Conservation (phyloP, 2,888 invertebrate genomes). For the Tipula lateralis region DNA sequence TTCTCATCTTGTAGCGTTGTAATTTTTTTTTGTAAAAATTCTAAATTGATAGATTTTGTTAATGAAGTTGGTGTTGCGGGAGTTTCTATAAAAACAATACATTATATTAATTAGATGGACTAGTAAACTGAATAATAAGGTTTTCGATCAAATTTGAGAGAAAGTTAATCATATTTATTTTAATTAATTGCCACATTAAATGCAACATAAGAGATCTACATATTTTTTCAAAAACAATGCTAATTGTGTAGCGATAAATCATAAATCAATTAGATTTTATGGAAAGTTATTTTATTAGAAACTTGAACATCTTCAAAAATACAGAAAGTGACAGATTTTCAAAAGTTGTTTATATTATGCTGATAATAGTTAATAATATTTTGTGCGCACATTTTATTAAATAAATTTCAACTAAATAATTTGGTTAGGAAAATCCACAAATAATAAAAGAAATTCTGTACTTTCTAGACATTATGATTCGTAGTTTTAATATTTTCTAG, state of each 20-base stretch:
- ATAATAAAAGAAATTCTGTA: neutral
- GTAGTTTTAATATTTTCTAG: too few species aligned
- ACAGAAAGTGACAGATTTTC: neutral
- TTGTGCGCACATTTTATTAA: neutral
- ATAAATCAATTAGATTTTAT: neutral
- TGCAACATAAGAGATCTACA: neutral
- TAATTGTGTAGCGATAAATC: neutral
- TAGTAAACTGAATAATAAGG: neutral
- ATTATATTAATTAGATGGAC: neutral
- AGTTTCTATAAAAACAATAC: slow-evolving; percentile 36
- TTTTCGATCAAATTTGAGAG: neutral
- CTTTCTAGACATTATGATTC: too few species aligned
- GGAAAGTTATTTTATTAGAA: neutral
- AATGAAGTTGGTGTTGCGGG: slow-evolving; percentile 52
- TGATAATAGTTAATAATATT: neutral
- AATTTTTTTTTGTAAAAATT: slow-evolving; percentile 79
- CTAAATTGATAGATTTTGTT: slow-evolving; percentile 66
- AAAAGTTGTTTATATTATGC: neutral
- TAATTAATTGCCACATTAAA: neutral
- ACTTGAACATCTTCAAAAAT: neutral
- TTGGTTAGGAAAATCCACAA: neutral
- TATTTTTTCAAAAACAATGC: neutral
- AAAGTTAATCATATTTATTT: neutral
- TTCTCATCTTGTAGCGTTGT: slow-evolving; percentile 86
- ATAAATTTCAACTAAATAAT: neutral